phyloP scores from a whole-genome alignment of 1,140 invertebrate genomes.

The Eriocheir sinensis region DNA sequence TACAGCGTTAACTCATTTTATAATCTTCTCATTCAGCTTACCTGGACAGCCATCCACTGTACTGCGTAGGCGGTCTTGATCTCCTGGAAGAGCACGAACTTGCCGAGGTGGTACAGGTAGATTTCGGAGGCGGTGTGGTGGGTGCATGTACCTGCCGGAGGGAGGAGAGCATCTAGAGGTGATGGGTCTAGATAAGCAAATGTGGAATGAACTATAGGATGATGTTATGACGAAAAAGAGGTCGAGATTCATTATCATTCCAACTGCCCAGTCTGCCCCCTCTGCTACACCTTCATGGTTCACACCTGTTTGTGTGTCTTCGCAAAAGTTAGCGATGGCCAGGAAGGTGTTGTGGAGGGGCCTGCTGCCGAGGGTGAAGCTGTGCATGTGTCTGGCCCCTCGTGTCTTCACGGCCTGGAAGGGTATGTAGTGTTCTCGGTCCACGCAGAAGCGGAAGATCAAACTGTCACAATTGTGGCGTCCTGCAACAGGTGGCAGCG shows the following conservation, averaged over 20 bases:
- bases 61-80: constrained; percentile 28
- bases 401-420: constrained; percentile 28
- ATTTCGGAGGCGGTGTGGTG: constrained; percentile 46
- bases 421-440: background rate
- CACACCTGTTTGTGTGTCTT: constrained; percentile 28
- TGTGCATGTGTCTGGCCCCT: constrained; percentile 36
- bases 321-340: constrained; percentile 53
- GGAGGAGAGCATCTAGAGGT: too few species aligned
- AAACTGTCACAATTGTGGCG: constrained; percentile 55
- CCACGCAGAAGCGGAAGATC: constrained; percentile 33
- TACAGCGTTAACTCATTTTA: too few species aligned
- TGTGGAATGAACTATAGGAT: too few species aligned
- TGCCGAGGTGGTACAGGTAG: constrained; percentile 34
- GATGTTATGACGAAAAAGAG: too few species aligned
- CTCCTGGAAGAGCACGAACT: constrained; percentile 66
- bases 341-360: constrained; percentile 8
- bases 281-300: background rate
- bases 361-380: constrained; percentile 7
- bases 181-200: too few species aligned
- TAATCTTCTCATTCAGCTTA: too few species aligned
- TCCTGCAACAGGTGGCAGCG: background rate
- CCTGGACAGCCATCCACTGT: constrained; percentile 65
- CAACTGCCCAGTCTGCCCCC: background rate
- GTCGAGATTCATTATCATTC: too few species aligned
- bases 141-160: constrained; percentile 41